Base-by-base conservation (phyloP, 2,797 vertebrate species). In the Phataginus tetradactyla region DNA sequence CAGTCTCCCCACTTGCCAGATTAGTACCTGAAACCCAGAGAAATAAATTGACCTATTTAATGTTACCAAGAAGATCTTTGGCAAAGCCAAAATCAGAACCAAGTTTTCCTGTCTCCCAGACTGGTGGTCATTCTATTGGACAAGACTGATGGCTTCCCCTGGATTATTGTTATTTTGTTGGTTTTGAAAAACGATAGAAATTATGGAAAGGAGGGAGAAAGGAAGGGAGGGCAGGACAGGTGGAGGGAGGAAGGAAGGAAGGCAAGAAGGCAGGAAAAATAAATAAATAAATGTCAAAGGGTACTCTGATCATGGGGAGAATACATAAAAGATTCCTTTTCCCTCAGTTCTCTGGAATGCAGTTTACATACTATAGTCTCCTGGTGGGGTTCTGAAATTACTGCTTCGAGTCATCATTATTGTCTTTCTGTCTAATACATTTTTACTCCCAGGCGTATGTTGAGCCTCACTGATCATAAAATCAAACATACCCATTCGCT, bases 301-400 rank as follows among this genome's bases (percentile, higher is more conserved):
- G 2, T 93, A 84, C 79, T 92, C 69, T 78, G 75, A 84, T 95
- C 86, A 68, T 96, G 96, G 97, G 96, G 88, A 80, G 96, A 98
- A 97, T 96, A 95, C 92, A 96, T 95, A 97, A 97, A 97, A 97
- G 91, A 55, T 25, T 69, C 61, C 39, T 37, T 78, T 91, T 79
- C 96, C 94, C 95, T 97, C 93, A 53, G 92, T 96, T 96, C 83
- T 96, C 95, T 93, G 95, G 97, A 97, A 98, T 97, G 97, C 93
- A 74, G 71, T 98, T 97, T 98, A 96, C 97, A 78, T 96, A 92
- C 97, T 96, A 63, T 39, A 96, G 94, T 95, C 96, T 98, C 98
- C 97, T 98, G 97, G 98, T 98, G 98, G 96, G 98, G 92, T 85
- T 98, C 97, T 95, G 97, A 98, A 98, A 98, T 98, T 97, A 97